These are phyloP conservation scores for Meta bourneti DNA, from an alignment of 2,888 invertebrate genomes.

Conservation along the genomic window DNA sequence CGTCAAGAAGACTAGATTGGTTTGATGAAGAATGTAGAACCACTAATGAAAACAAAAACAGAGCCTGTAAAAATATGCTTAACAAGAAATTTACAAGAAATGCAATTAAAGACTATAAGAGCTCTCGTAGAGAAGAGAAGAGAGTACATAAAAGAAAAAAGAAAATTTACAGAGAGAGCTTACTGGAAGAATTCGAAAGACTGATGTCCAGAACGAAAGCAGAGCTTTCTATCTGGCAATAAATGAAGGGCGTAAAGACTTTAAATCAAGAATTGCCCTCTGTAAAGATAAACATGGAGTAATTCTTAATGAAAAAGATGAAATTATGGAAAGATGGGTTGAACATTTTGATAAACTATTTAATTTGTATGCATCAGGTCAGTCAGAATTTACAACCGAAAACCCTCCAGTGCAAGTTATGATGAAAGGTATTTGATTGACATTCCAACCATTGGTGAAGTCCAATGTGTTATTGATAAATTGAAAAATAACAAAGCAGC, in stretches of 20 bases:
- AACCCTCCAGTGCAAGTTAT: too few relatives aligned
- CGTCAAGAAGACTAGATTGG: too few relatives aligned
- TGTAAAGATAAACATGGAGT: background rate
- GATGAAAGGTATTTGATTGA: too few relatives aligned
- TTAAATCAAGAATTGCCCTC: background rate
- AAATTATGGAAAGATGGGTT: background rate
- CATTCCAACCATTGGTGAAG: too few relatives aligned
- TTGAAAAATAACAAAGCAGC: too few relatives aligned
- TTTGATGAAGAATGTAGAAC: too few relatives aligned
- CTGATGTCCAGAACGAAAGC: background rate
- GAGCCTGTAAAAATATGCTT: background rate
- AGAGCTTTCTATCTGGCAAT: background rate
- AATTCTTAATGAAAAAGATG: too few relatives aligned
- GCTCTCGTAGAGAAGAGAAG: background rate
- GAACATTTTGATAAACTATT: too few relatives aligned
- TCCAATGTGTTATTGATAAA: too few relatives aligned
- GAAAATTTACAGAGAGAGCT: background rate
- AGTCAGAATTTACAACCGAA: too few relatives aligned
- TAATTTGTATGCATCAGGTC: too few relatives aligned
- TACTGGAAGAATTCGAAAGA: background rate
- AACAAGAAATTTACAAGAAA: slow-evolving; percentile 8
- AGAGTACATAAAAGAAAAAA: slow-evolving; percentile 8
- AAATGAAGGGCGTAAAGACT: background rate
- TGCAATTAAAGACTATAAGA: background rate
- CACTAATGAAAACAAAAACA: background rate